A percentile compares a stretch with the other conserved stretches of the same genome.
These are phyloP conservation scores for Geodia barretti DNA, from an alignment of 37 sponge, comb jelly and placozoan species.

Conservation along the genomic window DNA sequence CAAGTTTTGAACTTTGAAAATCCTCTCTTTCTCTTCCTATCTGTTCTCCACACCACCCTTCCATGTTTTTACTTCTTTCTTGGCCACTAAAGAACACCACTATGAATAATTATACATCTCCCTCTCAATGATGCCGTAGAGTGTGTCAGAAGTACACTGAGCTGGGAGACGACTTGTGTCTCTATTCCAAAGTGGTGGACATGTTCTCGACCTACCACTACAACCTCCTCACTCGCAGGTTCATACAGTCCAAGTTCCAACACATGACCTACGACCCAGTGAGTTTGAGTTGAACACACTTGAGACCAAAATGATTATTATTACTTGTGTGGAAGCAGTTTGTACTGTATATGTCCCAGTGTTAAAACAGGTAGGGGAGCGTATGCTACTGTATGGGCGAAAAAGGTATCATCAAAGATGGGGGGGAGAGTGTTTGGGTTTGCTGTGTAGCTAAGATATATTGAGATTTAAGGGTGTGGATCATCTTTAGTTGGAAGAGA, in stretches of 20 bases:
- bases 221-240: constrained; percentile 54
- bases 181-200: constrained; percentile 70
- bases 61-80: too few species aligned
- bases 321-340: neutral
- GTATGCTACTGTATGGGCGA: neutral
- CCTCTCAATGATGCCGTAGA: constrained; percentile 24
- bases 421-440: too few species aligned
- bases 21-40: neutral
- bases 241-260: constrained; percentile 72
- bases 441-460: too few species aligned
- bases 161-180: constrained; percentile 56
- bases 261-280: constrained; percentile 58
- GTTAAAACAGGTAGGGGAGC: constrained; percentile 37
- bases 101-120: neutral
- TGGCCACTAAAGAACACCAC: neutral
- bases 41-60: neutral
- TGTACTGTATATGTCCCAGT: too few species aligned
- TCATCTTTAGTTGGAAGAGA: too few species aligned
- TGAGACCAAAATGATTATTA: neutral
- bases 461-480: too few species aligned
- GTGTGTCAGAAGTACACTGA: constrained; percentile 48
- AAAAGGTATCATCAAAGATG: neutral
- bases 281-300: constrained; percentile 4
- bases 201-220: constrained; percentile 67
- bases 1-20: too few species aligned